These are phyloP conservation scores for Cherax destructor DNA, from an alignment of 1,140 invertebrate species.

Conservation along the genomic window DNA sequence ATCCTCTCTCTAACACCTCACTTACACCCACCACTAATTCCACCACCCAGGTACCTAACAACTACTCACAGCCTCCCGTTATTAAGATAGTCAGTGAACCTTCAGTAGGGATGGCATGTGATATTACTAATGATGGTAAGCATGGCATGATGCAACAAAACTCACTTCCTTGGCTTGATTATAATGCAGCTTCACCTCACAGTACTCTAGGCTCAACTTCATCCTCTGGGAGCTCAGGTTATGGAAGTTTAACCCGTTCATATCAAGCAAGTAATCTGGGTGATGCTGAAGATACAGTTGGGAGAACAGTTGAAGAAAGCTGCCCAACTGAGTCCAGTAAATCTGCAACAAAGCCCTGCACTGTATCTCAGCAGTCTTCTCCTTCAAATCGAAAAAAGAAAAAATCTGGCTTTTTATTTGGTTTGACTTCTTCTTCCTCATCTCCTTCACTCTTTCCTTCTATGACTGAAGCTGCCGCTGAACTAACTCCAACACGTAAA, in stretches of 20 bases:
- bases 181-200: conserved; percentile 57
- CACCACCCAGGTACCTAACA: conserved; percentile 68
- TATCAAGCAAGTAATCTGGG: conserved; percentile 33
- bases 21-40: conserved; percentile 69
- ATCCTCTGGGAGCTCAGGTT: conserved; percentile 62
- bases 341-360: conserved; percentile 11
- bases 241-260: conserved; percentile 64
- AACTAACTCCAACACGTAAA: conserved; percentile 65
- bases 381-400: conserved; percentile 54
- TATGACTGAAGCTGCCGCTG: conserved; percentile 47
- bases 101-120: conserved; percentile 33
- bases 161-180: conserved; percentile 64
- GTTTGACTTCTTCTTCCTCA: conserved; percentile 58
- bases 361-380: conserved; percentile 35
- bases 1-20: conserved; percentile 68
- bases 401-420: conserved; percentile 52
- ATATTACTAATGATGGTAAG: conserved; percentile 46
- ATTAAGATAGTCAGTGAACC: conserved; percentile 58
- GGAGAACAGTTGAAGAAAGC: conserved; percentile 19
- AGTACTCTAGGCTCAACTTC: conserved; percentile 63
- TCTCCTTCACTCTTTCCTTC: conserved; percentile 67
- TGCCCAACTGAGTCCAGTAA: conserved; percentile 32
- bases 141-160: conserved; percentile 60
- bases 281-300: conserved; percentile 36
- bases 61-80: conserved; percentile 46